phyloP scores from a whole-genome alignment of 2,888 invertebrate species.

The Drosophila antonietae region DNA sequence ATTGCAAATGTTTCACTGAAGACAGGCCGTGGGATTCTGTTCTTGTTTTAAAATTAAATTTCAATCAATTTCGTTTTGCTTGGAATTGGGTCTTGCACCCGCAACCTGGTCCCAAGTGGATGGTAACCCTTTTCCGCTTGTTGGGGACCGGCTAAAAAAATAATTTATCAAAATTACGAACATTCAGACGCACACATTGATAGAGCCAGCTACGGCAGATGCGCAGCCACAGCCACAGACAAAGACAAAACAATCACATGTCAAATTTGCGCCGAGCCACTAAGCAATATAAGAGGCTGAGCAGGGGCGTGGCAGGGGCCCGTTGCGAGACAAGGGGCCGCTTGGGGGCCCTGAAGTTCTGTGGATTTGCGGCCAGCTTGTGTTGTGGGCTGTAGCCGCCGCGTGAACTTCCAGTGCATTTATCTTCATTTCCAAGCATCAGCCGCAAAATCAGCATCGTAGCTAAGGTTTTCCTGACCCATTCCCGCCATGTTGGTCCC shows the following conservation, averaged over 20 bases:
- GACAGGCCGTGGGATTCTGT: slow-evolving; percentile 46
- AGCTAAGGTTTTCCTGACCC: slow-evolving; percentile 28
- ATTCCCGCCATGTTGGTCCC: neutral
- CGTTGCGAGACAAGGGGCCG: slow-evolving; percentile 30
- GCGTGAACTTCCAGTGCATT: slow-evolving; percentile 79
- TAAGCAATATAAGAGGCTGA: slow-evolving; percentile 50
- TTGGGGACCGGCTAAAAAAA: slow-evolving; percentile 65
- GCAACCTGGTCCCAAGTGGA: slow-evolving; percentile 63
- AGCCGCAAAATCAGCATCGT: slow-evolving; percentile 37
- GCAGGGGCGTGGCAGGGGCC: neutral
- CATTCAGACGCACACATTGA: slow-evolving; percentile 19
- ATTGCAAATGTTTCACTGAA: slow-evolving; percentile 68
- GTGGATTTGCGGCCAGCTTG: slow-evolving; percentile 68
- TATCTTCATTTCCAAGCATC: slow-evolving; percentile 77
- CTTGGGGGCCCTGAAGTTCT: slow-evolving; percentile 43
- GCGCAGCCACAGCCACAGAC: slow-evolving; percentile 43
- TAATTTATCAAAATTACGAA: slow-evolving; percentile 82
- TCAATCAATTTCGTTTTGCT: slow-evolving; percentile 70
- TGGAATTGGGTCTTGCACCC: slow-evolving; percentile 17
- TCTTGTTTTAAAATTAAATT: slow-evolving; percentile 71
- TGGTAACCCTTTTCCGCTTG: slow-evolving; percentile 72
- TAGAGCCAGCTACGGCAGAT: slow-evolving; percentile 46
- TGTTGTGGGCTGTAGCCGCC: slow-evolving; percentile 68
- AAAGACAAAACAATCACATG: slow-evolving; percentile 81
- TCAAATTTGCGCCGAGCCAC: slow-evolving; percentile 78